Evolutionary conservation across 2,797 vertebrate species (phyloP), one percentile per base, ranked within the genome.

Genomic region (Fundulus diaphanus): DNA sequence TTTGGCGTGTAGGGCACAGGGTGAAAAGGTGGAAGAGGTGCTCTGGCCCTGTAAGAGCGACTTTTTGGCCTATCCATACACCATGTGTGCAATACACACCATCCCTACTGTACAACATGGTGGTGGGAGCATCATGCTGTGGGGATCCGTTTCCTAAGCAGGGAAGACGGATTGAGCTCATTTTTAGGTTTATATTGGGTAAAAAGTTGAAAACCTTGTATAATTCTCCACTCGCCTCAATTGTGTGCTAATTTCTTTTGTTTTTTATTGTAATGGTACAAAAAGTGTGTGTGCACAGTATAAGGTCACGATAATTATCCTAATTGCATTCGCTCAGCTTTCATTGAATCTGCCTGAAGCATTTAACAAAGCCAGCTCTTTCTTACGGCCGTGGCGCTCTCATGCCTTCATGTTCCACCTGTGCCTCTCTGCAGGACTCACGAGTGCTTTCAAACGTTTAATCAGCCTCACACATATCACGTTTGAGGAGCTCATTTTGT

Each of bases 281-380:
- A 22, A 51, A 51, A 51, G 49, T 51, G 20, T 20, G 33, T 11
- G 20, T 12, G 68, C 69, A 33, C 59, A 56, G 63, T 54, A 70
- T 72, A 33, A 0, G 22, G 79, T 8, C 29, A 49, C 66, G 7
- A 77, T 54, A 0, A 89, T 88, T 81, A 86, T 49, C 18, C 80
- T 59, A 72, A 73, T 84, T 82, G 73, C 66, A 57, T 40, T 51
- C 73, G 24, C 48, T 67, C 61, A 78, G 76, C 76, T 73, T 70
- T 70, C 29, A 83, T 76, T 79, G 75, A 63, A 68, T 63, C 76
- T 74, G 7, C 27, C 2, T 71, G 79, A 76, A 80, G 65, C n/a
- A 13, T 65, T 68, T 1, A 42, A 57, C 42, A 48, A n/a, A 27
- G 16, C 70, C 8, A 48, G 20, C 18, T 3, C 18, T 67, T 73